Evolutionary conservation across 1,140 invertebrate genomes (phyloP).

Genomic region (Mamestra configurata): DNA sequence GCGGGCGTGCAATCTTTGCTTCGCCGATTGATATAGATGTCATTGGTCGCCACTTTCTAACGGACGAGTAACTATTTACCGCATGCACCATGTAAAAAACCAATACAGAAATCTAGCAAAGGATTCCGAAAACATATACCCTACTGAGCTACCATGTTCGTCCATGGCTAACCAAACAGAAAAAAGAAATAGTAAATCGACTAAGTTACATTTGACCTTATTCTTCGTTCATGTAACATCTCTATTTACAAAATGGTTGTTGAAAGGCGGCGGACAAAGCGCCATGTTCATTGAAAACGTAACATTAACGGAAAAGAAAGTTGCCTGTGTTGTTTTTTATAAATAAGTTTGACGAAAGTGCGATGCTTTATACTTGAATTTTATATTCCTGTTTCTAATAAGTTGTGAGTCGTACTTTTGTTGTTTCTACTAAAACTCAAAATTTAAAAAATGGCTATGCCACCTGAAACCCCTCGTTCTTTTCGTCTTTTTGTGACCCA

Average conservation of each 20-base stretch:
- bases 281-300: slow-evolving; percentile 84
- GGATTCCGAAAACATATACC: too few relatives aligned
- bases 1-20: too few relatives aligned
- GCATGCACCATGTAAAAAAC: too few relatives aligned
- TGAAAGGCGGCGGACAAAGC: slow-evolving; percentile 57
- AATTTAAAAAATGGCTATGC: slow-evolving; percentile 70
- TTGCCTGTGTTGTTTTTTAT: slow-evolving; percentile 70
- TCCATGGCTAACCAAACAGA: too few relatives aligned
- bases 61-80: too few relatives aligned
- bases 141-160: too few relatives aligned
- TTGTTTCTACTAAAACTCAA: slow-evolving; percentile 46
- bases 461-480: slow-evolving; percentile 69
- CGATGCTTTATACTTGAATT: slow-evolving; percentile 57
- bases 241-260: slow-evolving; percentile 44
- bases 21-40: too few relatives aligned
- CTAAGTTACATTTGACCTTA: neutral
- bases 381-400: slow-evolving; percentile 49
- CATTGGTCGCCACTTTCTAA: too few relatives aligned
- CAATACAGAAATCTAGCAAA: too few relatives aligned
- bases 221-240: neutral
- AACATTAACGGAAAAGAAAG: slow-evolving; percentile 85
- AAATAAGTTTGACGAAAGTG: slow-evolving; percentile 61
- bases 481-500: slow-evolving; percentile 89
- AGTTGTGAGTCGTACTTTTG: slow-evolving; percentile 67
- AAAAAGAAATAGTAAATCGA: slow-evolving; percentile 13